These are phyloP conservation scores for Nemapogon koenigi DNA, from an alignment of 2,888 invertebrate species.

Conservation along the genomic window DNA sequence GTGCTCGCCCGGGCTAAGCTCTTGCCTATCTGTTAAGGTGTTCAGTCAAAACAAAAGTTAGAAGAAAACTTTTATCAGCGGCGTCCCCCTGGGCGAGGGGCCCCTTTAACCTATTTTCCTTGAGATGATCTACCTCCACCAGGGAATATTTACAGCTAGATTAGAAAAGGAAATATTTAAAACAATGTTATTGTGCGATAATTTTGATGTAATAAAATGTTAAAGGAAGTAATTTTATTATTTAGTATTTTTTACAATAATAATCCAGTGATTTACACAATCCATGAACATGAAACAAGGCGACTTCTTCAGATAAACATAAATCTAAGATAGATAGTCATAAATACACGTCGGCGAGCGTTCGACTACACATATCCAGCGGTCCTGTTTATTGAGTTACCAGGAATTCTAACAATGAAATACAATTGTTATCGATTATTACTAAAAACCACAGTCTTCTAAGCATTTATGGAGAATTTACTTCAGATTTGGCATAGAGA, in stretches of 20 bases:
- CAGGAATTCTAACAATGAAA: slow-evolving; percentile 19
- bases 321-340: slow-evolving; percentile 25
- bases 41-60: slow-evolving; percentile 58
- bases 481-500: too few species aligned
- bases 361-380: slow-evolving; percentile 14
- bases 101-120: slow-evolving; percentile 55
- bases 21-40: slow-evolving; percentile 30
- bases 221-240: slow-evolving; percentile 13
- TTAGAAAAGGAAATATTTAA: not conserved
- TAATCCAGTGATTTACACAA: not conserved
- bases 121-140: slow-evolving; percentile 35
- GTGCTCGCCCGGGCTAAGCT: slow-evolving; percentile 18
- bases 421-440: slow-evolving; percentile 17
- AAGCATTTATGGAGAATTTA: not conserved
- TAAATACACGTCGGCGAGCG: slow-evolving; percentile 23
- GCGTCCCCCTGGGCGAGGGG: slow-evolving; percentile 34
- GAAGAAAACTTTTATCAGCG: slow-evolving; percentile 51
- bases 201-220: slow-evolving; percentile 5
- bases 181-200: too few species aligned
- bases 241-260: slow-evolving; percentile 9
- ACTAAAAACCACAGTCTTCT: not conserved
- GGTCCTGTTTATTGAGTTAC: slow-evolving; percentile 31
- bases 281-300: not conserved
- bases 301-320: slow-evolving; percentile 11
- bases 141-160: not conserved